Conservation (phyloP, 1,140 invertebrate species). For the Varroa destructor region DNA sequence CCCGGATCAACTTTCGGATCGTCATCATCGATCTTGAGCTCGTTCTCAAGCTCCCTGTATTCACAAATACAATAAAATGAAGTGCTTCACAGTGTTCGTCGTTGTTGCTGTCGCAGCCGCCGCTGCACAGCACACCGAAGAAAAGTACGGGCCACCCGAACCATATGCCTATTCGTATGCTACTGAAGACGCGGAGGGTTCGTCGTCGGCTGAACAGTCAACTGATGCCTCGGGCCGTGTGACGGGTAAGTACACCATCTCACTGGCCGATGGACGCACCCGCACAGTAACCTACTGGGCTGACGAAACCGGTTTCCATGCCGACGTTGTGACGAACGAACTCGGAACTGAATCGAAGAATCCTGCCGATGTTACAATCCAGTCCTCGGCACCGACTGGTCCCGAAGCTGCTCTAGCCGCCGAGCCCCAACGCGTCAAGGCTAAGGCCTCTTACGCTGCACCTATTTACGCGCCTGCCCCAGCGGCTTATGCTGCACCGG, state of each 20-base stretch:
- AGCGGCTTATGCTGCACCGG: not conserved
- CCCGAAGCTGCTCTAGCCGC: constrained; percentile 21
- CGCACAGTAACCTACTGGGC: constrained; percentile 15
- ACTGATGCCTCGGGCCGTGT: constrained; percentile 13
- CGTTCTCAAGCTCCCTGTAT: too few relatives aligned
- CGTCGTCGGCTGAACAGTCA: constrained; percentile 22
- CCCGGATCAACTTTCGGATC: too few relatives aligned
- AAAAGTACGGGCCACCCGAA: constrained; percentile 20
- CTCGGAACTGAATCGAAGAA: constrained; percentile 25
- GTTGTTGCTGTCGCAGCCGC: constrained; percentile 12
- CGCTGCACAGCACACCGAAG: constrained; percentile 1
- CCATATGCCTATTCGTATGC: constrained; percentile 22
- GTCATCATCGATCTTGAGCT: too few relatives aligned
- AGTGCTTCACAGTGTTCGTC: constrained; percentile 2
- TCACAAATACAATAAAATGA: not conserved
- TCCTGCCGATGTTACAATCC: constrained; percentile 20
- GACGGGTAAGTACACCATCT: constrained; percentile 23
- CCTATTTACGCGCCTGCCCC: constrained; percentile 5
- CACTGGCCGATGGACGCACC: constrained; percentile 21
- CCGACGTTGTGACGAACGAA: constrained; percentile 26
- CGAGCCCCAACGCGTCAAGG: constrained; percentile 23
- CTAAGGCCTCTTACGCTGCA: constrained; percentile 16
- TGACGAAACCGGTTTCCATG: constrained; percentile 21
- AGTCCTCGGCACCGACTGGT: constrained; percentile 13
- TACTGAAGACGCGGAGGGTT: constrained; percentile 23